These are phyloP conservation scores for Dendropsophus ebraccatus DNA, from an alignment of 2,113 vertebrate genomes.

Conservation along the genomic window DNA sequence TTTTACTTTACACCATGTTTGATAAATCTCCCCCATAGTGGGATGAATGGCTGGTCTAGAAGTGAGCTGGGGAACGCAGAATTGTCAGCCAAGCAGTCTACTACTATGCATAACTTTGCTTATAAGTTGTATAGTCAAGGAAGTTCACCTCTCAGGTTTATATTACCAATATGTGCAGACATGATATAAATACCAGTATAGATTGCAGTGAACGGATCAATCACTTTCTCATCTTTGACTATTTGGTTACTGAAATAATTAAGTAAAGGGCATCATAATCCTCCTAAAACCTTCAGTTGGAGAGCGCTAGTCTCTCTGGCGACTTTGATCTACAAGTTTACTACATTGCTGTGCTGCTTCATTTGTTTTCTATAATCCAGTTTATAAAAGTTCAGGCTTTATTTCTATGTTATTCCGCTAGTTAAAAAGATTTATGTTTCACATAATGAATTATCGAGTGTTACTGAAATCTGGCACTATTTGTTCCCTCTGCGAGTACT, in stretches of 20 bases:
- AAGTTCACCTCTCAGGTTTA: no score
- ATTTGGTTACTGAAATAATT: slow-evolving; percentile 34
- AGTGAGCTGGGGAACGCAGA: no score
- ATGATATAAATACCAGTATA: no score
- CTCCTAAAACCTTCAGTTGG: not conserved
- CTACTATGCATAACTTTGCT: no score
- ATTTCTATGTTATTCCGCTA: slow-evolving; percentile 21
- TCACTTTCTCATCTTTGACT: not conserved
- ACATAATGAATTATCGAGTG: slow-evolving; percentile 46
- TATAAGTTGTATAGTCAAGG: not conserved
- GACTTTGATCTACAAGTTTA: slow-evolving; percentile 5
- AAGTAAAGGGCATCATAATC: slow-evolving; percentile 29
- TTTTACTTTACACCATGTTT: no score
- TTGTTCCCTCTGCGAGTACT: slow-evolving; percentile 42
- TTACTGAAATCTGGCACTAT: slow-evolving; percentile 43
- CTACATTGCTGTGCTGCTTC: not conserved
- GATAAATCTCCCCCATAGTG: no score
- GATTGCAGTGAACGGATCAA: no score
- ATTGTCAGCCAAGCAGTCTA: no score
- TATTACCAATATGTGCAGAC: no score
- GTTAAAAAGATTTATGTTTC: slow-evolving; percentile 46
- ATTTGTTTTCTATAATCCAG: slow-evolving; percentile 40
- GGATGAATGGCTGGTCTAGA: no score
- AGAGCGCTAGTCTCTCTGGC: not conserved
- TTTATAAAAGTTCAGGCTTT: slow-evolving; percentile 27